Evolutionary conservation across 2,797 vertebrate genomes (phyloP), one percentile per base, ranked within the genome.

Genomic region (Coracias cyanogaster): DNA sequence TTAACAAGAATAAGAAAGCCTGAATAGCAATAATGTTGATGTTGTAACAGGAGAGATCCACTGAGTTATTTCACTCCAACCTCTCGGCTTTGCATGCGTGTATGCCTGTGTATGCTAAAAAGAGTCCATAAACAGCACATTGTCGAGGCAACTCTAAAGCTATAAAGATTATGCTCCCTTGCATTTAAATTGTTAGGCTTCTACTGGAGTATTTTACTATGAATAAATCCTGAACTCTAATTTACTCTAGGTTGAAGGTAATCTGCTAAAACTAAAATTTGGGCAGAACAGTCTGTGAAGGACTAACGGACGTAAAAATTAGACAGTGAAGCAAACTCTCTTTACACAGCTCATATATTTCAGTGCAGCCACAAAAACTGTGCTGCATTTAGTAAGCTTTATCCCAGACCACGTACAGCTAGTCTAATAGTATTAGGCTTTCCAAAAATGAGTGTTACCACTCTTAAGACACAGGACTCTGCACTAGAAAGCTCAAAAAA

Each of bases 181-280:
- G 43, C 26, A 78, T 92, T 89, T 79, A 66, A 94, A 93, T 94
- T 82, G 24, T 55, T 74, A 73, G 80, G 21, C 62, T 89, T 90
- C 31, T 85, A 37, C 33, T 61, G 35, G 51, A 84, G 61, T 48
- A 90, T 78, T 80, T 61, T 51, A 69, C 57, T 86, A 10, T 51
- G 76, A 93, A 55, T 92, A 82, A 90, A 70, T 84, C 28, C 45
- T 60, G 39, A 89, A 22, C 49, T 96, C 67, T 84, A 65, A 89
- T 86, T 91, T 87, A 43, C 78, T 96, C 88, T 96, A 87, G 97
- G 96, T 96, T 96, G 72, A 90, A 96, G 81, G 71, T 90, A 97
- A 93, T 95, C 90, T 92, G 86, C 93, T 95, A 94, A 89, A 83
- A 82, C 58, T 81, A 39, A 96, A 90, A 95, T 97, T 91, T 85